These are phyloP conservation scores for Typhlichthys subterraneus DNA, from an alignment of 2,797 vertebrate genomes.

Conservation along the genomic window DNA sequence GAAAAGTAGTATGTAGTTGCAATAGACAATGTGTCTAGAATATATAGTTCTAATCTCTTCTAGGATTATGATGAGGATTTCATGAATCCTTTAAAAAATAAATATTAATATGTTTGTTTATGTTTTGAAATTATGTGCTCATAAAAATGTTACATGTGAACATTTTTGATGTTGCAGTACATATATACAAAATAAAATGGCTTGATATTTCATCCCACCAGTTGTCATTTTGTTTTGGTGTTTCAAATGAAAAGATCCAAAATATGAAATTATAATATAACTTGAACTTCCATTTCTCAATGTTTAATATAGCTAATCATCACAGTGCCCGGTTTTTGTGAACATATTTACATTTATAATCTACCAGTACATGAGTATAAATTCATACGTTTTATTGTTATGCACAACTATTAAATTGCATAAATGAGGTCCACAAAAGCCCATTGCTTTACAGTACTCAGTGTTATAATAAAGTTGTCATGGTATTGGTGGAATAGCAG, in stretches of 20 bases:
- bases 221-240: slow-evolving; percentile 2
- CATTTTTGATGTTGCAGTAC: slow-evolving; percentile 1
- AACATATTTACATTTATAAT: background rate
- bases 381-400: too few species aligned
- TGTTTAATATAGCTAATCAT: slow-evolving; percentile 45
- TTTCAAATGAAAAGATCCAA: too few species aligned
- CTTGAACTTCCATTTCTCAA: slow-evolving; percentile 3
- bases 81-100: slow-evolving; percentile 15
- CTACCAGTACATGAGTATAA: too few species aligned
- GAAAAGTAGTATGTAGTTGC: slow-evolving; percentile 20
- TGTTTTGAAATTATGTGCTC: slow-evolving; percentile 8
- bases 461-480: slow-evolving; percentile 10
- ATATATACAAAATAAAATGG: background rate
- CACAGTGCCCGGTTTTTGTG: background rate
- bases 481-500: slow-evolving; percentile 39
- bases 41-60: slow-evolving; percentile 10
- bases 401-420: too few species aligned
- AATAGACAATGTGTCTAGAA: slow-evolving; percentile 5
- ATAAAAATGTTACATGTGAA: background rate
- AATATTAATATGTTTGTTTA: background rate
- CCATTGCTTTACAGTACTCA: too few species aligned
- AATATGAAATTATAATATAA: slow-evolving; percentile 6
- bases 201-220: background rate
- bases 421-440: too few species aligned
- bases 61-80: slow-evolving; percentile 6